phyloP scores from a whole-genome alignment of 2,888 invertebrate genomes.

The Spatulosminthurus flaviceps region DNA sequence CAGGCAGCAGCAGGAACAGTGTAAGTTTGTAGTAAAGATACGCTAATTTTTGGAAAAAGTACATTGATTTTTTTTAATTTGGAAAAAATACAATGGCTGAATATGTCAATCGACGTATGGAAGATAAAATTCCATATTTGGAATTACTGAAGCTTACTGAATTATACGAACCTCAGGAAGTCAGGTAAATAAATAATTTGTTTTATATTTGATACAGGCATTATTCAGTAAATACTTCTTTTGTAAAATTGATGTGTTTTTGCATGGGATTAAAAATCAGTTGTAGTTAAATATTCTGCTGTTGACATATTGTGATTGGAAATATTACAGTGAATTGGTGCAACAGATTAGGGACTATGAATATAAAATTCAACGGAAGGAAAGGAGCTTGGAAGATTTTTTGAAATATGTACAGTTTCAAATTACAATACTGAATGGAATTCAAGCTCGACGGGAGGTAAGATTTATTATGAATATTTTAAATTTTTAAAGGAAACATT shows the following conservation, averaged over 20 bases:
- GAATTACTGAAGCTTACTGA: constrained; percentile 39
- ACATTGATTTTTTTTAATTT: too few species aligned
- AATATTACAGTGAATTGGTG: constrained; percentile 39
- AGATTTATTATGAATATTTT: background rate
- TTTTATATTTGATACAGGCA: too few species aligned
- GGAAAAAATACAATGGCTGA: too few species aligned
- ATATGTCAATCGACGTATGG: constrained; percentile 46
- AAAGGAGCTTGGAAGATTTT: constrained; percentile 44
- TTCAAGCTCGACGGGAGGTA: constrained; percentile 44
- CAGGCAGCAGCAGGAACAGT: too few species aligned
- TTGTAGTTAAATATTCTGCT: too few species aligned
- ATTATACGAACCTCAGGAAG: constrained; percentile 32
- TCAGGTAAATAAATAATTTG: constrained; percentile 41
- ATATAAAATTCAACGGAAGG: constrained; percentile 46
- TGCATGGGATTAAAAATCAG: too few species aligned
- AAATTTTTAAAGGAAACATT: too few species aligned
- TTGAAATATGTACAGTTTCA: constrained; percentile 48
- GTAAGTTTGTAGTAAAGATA: too few species aligned
- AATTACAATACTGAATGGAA: constrained; percentile 26
- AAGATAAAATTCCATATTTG: constrained; percentile 47
- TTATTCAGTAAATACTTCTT: too few species aligned
- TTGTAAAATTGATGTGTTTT: too few species aligned
- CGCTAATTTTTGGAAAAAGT: too few species aligned
- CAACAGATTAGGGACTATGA: constrained; percentile 37
- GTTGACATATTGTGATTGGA: too few species aligned